phyloP scores from a whole-genome alignment of 2,888 invertebrate species.

The Drosophila nigritarsus region DNA sequence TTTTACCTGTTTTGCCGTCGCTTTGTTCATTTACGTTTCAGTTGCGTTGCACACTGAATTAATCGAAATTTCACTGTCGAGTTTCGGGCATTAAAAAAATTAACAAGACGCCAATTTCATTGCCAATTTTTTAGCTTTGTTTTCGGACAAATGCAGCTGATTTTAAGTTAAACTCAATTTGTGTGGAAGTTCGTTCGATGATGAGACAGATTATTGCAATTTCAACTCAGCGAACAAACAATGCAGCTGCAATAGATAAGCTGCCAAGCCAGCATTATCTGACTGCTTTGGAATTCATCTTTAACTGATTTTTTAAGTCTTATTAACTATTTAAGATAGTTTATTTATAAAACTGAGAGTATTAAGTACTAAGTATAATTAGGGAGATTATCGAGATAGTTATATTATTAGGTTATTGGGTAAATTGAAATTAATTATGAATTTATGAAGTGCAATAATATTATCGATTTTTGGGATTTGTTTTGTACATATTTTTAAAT shows the following conservation, averaged over 20 bases:
- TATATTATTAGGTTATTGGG: not conserved
- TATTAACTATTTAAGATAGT: not conserved
- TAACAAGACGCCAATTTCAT: conserved; percentile 16
- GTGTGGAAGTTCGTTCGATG: not conserved
- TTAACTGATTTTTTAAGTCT: not conserved
- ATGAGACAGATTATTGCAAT: not conserved
- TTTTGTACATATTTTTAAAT: too few species aligned
- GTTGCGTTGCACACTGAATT: conserved; percentile 70
- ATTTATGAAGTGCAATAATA: too few species aligned
- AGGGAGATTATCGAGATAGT: not conserved
- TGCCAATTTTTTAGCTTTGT: conserved; percentile 3
- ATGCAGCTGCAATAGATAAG: not conserved
- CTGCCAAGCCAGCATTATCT: not conserved
- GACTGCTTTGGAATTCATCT: not conserved
- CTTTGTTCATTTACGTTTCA: conserved; percentile 72
- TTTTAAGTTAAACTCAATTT: conserved; percentile 16
- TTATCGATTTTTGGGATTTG: too few species aligned
- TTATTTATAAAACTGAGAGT: too few species aligned
- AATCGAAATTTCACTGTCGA: conserved; percentile 62
- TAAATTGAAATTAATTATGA: not conserved
- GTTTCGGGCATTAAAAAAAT: conserved; percentile 38
- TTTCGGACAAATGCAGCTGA: conserved; percentile 3
- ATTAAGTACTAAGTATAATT: not conserved
- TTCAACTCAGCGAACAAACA: not conserved
- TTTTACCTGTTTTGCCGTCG: conserved; percentile 54